Conservation (phyloP, 2,888 invertebrate genomes). For the Sialis lutaria region DNA sequence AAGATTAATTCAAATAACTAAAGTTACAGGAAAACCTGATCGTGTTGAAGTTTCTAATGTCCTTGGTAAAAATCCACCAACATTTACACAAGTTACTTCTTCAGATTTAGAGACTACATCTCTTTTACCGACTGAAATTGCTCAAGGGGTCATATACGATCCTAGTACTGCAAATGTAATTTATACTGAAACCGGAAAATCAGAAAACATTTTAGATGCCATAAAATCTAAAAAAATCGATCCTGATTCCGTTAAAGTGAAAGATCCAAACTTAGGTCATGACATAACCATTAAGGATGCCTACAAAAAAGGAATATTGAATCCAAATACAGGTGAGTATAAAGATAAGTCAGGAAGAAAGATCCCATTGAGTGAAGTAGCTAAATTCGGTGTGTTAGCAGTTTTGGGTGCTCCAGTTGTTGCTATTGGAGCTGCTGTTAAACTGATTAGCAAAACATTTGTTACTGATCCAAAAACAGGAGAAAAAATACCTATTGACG, state of each 20-base stretch:
- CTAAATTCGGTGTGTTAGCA: slow-evolving; percentile 57
- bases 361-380: slow-evolving; percentile 53
- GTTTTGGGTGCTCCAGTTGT: slow-evolving; percentile 60
- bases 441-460: slow-evolving; percentile 41
- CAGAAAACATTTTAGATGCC: slow-evolving; percentile 56
- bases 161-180: slow-evolving; percentile 58
- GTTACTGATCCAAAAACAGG: slow-evolving; percentile 67
- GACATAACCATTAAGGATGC: slow-evolving; percentile 58
- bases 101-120: slow-evolving; percentile 25
- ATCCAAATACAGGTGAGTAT: slow-evolving; percentile 52
- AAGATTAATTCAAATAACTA: slow-evolving; percentile 53
- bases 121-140: slow-evolving; percentile 53
- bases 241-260: slow-evolving; percentile 45
- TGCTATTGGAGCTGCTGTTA: slow-evolving; percentile 49
- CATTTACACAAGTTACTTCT: slow-evolving; percentile 29
- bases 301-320: slow-evolving; percentile 52
- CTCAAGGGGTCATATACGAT: slow-evolving; percentile 59
- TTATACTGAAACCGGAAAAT: slow-evolving; percentile 50
- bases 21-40: slow-evolving; percentile 51
- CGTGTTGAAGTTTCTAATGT: slow-evolving; percentile 49
- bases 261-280: slow-evolving; percentile 50
- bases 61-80: slow-evolving; percentile 27
- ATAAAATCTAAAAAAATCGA: slow-evolving; percentile 59
- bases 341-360: slow-evolving; percentile 44
- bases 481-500: slow-evolving; percentile 60